phyloP scores from a whole-genome alignment of 1,140 invertebrate genomes.

The Philotrypesis tridentata region DNA sequence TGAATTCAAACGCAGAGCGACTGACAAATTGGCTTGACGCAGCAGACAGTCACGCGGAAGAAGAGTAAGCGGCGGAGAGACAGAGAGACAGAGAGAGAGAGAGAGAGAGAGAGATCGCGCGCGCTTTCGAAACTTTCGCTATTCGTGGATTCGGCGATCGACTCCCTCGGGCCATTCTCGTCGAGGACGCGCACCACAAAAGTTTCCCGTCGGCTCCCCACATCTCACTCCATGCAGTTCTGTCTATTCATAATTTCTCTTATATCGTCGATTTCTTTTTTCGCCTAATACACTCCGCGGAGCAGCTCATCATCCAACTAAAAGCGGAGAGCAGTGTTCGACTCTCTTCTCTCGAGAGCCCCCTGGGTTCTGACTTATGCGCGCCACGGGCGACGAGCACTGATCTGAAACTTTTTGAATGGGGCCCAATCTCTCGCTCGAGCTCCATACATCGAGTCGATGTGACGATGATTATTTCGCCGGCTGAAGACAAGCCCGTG shows the following conservation, averaged over 20 bases:
- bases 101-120: neutral
- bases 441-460: neutral
- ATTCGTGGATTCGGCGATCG: neutral
- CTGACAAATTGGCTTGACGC: neutral
- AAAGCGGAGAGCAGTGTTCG: too few species aligned
- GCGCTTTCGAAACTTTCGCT: neutral
- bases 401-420: neutral
- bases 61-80: neutral
- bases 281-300: neutral
- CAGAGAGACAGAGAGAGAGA: neutral
- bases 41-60: neutral
- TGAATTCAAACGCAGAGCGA: neutral
- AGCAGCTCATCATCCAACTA: neutral
- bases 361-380: neutral
- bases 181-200: neutral
- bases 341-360: neutral
- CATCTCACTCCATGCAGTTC: neutral
- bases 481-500: neutral
- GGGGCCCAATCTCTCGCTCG: neutral
- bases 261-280: neutral
- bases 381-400: too few species aligned
- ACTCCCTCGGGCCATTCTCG: neutral
- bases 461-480: neutral
- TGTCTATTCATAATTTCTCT: neutral
- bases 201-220: neutral